Base-by-base conservation (phyloP, 2,113 vertebrate genomes). In the Hiodon alosoides region DNA sequence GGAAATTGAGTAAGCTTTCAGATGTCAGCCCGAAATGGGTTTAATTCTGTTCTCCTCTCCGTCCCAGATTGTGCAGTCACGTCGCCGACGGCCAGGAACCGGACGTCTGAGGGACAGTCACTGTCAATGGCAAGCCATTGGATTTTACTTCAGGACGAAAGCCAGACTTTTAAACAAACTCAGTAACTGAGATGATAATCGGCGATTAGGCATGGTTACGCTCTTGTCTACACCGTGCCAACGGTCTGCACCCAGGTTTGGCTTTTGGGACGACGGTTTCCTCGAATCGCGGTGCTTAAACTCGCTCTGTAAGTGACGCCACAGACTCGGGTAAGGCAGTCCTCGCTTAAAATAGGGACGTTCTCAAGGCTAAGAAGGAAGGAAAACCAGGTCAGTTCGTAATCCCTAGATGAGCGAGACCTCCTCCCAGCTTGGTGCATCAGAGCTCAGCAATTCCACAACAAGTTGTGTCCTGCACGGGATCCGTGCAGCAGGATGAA, bases 391-490 rank as follows among this genome's bases (percentile, higher is more conserved):
- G 54, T n/a, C 73, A 67, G 53, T 67, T 54, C 54, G 11, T 67
- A 58, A 59, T 47, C 14, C 48, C 54, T 47, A 46, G 14, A 54
- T 59, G 73, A 68, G 46, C 53, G 47, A 54, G 8, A 46, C 11
- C 69, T 47, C 11, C n/a, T 31, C 69, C 55, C 16, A 69, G 48
- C 10, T 13, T 11, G 11, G 13, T 50, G 50, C 59, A 67, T 52
- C 57, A 53, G 16, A 76, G 17, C 67, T 52, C 74, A 61, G 50
- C 67, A 48, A 59, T 69, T 62, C 57, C 48, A 51, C 74, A 69
- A 69, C 74, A 76, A 60, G 74, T 76, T 54, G 0, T 4, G 10
- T 76, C 74, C 66, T 76, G 74, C 50, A 13, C 47, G 54, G 16
- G 9, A 59, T n/a, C 17, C 4, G 2, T 53, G 5, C n/a, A 59